Base-by-base conservation (phyloP, 1,140 invertebrate genomes). In the Amphibalanus amphitrite region DNA sequence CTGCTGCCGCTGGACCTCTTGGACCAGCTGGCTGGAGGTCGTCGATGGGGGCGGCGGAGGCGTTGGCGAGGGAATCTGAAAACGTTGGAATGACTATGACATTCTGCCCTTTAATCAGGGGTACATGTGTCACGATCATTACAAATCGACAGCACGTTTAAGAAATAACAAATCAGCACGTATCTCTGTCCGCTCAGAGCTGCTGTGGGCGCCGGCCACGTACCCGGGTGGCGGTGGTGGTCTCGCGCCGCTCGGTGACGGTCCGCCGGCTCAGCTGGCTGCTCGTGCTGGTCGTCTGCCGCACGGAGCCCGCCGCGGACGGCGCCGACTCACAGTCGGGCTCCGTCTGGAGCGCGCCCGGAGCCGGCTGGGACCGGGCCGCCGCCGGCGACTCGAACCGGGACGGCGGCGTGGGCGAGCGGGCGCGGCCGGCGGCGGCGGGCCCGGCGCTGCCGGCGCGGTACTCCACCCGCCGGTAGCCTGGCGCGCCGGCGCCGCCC, bases 341-440 rank as follows among this genome's bases (percentile, higher is more conserved):
- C 47, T 59, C 23, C 47, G 10, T 23, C 10, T 3, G 47, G 23
- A 59, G 47, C 47, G 13, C 17, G 13, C 23, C 20, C 13, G 13
- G 47, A 59, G 47, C 47, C 47, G 6, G 13, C 47, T 59, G 47
- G 10, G 47, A 23, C 47, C 6, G n/a, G n/a, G 47, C 47, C 20
- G 47, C 47, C 47, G 17, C 47, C 47, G 47, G 47, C 47, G 70
- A 67, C 59, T 75, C 75, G 71, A 74, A 75, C 69, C 72, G 69
- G 26, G 73, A 72, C n/a, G 75, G 75, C n/a, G 75, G 75, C 38
- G 75, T 74, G 29, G 75, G 75, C 40, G 73, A 59, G 47, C 47
- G 47, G 13, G 47, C 10, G 6, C 47, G 6, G 47, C 6, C 47
- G 47, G 6, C 10, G 10, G 47, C 1, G 47, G 6, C 47, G 47